Evolutionary conservation across 2,888 invertebrate genomes (phyloP), one percentile per base, ranked within the genome.

Genomic region (Chymomyza caudatula): DNA sequence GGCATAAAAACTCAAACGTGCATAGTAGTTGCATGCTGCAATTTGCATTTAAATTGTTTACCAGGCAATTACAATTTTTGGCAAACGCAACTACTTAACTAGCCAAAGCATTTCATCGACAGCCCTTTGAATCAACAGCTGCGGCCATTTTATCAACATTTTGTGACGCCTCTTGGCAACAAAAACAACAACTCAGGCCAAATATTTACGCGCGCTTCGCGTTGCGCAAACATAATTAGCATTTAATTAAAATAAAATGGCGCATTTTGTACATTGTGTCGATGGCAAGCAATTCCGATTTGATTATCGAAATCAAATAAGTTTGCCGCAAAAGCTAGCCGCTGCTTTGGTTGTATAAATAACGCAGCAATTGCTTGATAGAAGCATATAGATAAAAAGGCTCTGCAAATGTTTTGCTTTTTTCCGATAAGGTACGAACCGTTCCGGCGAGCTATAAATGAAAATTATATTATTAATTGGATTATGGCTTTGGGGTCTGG

Each of bases 191-290:
- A 19, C 11, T 51, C 17, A 11, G 17, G 13, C 49, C 19, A 83
- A 82, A 78, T 86, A 82, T 82, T 86, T 74, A 67, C 74, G 60
- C 67, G 60, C 66, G 44, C 67, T 70, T 22, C 19, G 47, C 15
- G 47, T 22, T 47, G 23, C 68, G 74, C 75, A 83, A 83, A 83
- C 77, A 83, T 78, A 86, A 83, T 83, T 86, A 83, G 78, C 75
- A 84, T 81, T 83, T 83, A 83, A 83, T 83, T 83, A 85, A 81
- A 86, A 76, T 78, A 78, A 80, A 84, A 82, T 74, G 62, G 78
- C 73, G 74, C 85, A 68, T 63, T 47, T 71, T 65, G 54, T 69
- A 58, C 17, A 13, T 17, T 74, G n/a, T 19, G 29, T 60, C 64
- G 62, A 82, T 82, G 63, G 76, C 72, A 75, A 70, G 72, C 73